Conservation (phyloP, 2,888 invertebrate species). For the Quadroppia sp. region DNA sequence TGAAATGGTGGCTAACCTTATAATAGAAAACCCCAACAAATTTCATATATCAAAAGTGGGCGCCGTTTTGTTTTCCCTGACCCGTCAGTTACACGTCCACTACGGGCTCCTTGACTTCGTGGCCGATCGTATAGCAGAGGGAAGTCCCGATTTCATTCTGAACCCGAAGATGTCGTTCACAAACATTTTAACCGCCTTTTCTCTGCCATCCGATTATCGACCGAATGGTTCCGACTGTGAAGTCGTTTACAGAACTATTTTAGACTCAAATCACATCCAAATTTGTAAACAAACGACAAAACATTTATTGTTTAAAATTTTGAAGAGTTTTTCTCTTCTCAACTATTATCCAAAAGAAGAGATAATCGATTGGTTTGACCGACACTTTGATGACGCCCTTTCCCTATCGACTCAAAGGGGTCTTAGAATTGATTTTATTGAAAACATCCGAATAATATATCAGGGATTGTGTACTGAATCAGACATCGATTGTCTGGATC, state of each 20-base stretch:
- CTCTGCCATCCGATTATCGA: constrained; percentile 11
- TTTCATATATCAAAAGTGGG: not conserved
- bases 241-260: not conserved
- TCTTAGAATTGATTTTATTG: not conserved
- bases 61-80: not conserved
- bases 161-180: not conserved
- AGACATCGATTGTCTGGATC: not conserved
- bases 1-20: constrained; percentile 12
- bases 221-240: constrained; percentile 5
- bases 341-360: constrained; percentile 17
- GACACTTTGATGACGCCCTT: not conserved
- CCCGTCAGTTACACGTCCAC: constrained; percentile 3
- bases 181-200: not conserved
- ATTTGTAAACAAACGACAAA: not conserved
- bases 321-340: not conserved
- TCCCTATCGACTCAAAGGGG: not conserved
- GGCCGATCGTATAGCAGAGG: not conserved
- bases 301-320: constrained; percentile 23
- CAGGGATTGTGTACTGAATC: constrained; percentile 4
- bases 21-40: not conserved
- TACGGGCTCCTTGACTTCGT: not conserved
- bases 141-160: not conserved
- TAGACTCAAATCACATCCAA: not conserved
- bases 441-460: not conserved
- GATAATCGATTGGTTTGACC: not conserved